A percentile compares a stretch with the other conserved stretches of the same genome.
phyloP scores from a whole-genome alignment of 2,888 invertebrate genomes.

The Corbicula japonica region DNA sequence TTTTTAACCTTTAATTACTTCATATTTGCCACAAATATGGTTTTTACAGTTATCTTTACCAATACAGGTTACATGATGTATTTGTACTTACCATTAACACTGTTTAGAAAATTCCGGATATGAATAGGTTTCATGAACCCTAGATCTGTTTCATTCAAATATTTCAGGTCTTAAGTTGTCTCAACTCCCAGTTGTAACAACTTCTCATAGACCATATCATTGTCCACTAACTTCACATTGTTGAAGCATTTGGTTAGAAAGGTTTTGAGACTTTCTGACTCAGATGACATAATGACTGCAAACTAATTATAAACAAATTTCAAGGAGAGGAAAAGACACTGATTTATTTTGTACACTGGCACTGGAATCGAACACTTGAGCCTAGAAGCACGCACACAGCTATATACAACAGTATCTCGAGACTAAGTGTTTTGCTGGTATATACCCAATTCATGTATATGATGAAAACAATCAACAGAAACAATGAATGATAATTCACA shows the following conservation, averaged over 20 bases:
- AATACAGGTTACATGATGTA: not conserved
- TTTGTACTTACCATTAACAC: not conserved
- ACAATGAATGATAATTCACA: slow-evolving; percentile 5
- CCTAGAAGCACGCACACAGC: slow-evolving; percentile 3
- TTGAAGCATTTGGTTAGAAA: slow-evolving; percentile 1
- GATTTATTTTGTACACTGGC: no score
- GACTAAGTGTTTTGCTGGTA: slow-evolving; percentile 4
- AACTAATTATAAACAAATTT: slow-evolving; percentile 2
- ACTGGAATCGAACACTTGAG: slow-evolving; percentile 5
- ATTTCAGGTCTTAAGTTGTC: no score
- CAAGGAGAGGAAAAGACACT: slow-evolving; percentile 4
- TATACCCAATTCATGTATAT: slow-evolving; percentile 8
- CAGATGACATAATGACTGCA: slow-evolving; percentile 3
- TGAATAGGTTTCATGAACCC: no score
- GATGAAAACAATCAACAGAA: not conserved
- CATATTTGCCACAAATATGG: no score
- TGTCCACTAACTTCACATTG: slow-evolving; percentile 3
- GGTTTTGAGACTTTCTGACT: slow-evolving; percentile 8
- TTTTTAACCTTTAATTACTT: no score
- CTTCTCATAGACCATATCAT: slow-evolving; percentile 4
- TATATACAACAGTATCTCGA: slow-evolving; percentile 2
- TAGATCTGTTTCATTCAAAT: no score
- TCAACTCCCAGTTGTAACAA: slow-evolving; percentile 8
- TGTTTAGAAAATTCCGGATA: slow-evolving; percentile 6
- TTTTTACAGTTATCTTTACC: no score